Evolutionary conservation across 2,113 vertebrate species (phyloP), one percentile per base, ranked within the genome.

Genomic region (Melanostigma gelatinosum): DNA sequence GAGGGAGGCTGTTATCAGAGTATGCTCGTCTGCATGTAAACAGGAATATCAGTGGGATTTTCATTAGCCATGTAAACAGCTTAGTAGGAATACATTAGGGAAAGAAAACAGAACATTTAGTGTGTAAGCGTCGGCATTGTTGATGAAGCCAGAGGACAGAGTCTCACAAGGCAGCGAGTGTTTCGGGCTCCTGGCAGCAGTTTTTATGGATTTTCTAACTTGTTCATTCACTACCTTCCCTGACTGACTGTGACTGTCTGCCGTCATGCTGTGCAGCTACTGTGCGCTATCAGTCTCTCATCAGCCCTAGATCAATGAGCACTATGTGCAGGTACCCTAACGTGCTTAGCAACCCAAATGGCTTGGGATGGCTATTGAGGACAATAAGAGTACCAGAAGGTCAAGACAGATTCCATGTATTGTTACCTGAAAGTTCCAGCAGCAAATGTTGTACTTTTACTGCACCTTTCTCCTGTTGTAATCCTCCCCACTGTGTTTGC

Each of bases 151-250:
- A n/a, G 20, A 52, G 50, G 18, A 22, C 50, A 20, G 38, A 65
- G 66, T 81, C 68, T 65, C 24, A 58, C 55, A 82, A 71, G 77
- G 85, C 82, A 72, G 36, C 10, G 8, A 44, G 11, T 0, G 38
- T 70, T 38, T 50, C 46, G 0, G 67, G 88, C 92, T 93, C 83
- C 85, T 91, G 93, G 93, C 78, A 80, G 76, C 0, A 1, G n/a
- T 70, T 44, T 18, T 36, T 55, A 20, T 55, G 64, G 60, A 34
- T 85, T 84, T 74, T 83, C 72, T 75, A 63, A 36, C 50, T 64
- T 69, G 50, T 85, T 61, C 46, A 34, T 42, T 72, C 66, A 61
- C 32, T 16, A 6, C 34, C 42, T 72, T n/a, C 38, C 57, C 36
- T 64, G 57, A 44, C 34, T 61, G 67, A 11, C 65, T 65, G 62